phyloP scores from a whole-genome alignment of 92 coral and sea anemone genomes.

The Phenganax marumi region DNA sequence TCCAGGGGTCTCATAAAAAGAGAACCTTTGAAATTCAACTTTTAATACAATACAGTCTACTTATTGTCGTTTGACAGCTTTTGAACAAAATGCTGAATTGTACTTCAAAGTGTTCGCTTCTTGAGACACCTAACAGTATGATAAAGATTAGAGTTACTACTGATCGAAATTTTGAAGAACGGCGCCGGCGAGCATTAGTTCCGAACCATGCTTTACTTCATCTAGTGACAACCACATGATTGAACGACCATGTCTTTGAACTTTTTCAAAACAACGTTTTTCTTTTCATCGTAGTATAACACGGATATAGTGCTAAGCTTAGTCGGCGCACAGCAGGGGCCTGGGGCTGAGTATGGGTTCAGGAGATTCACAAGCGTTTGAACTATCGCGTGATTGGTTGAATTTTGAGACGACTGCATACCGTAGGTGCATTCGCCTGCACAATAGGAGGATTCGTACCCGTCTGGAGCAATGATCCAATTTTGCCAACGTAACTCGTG shows the following conservation, averaged over 20 bases:
- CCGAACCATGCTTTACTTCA: neutral
- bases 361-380: slow-evolving; percentile 82
- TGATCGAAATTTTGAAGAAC: no score
- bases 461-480: slow-evolving; percentile 94
- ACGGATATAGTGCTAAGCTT: slow-evolving; percentile 72
- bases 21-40: no score
- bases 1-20: no score
- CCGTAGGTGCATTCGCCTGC: slow-evolving; percentile 83
- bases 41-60: no score
- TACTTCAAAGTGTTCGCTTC: no score
- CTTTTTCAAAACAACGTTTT: slow-evolving; percentile 74
- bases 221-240: slow-evolving; percentile 90
- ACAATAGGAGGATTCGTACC: slow-evolving; percentile 79
- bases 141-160: no score
- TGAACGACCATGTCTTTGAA: slow-evolving; percentile 93
- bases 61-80: no score
- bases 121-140: no score
- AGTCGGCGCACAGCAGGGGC: slow-evolving; percentile 92
- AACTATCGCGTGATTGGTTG: slow-evolving; percentile 95
- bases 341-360: slow-evolving; percentile 67
- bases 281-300: slow-evolving; percentile 70
- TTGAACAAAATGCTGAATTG: no score
- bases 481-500: slow-evolving; percentile 82
- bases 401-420: slow-evolving; percentile 68
- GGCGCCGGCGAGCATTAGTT: neutral